These are phyloP conservation scores for Lepetodrilus schrolli DNA, from an alignment of 2,888 invertebrate genomes.

Conservation along the genomic window DNA sequence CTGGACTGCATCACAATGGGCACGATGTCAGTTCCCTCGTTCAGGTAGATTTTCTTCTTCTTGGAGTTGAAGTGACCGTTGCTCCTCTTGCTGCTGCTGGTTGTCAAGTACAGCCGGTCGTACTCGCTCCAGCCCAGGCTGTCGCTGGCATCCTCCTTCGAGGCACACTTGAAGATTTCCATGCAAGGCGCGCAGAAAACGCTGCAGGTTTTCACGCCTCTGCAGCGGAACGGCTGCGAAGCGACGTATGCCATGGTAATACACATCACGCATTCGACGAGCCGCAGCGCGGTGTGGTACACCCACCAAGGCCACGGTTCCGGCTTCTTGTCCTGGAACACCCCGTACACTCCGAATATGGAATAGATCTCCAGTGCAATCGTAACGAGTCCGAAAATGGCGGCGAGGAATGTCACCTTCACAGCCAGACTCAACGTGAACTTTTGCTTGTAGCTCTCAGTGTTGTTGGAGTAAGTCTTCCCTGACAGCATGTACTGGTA, in stretches of 20 bases:
- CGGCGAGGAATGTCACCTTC: slow-evolving; percentile 90
- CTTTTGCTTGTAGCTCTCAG: slow-evolving; percentile 64
- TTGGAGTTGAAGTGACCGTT: slow-evolving; percentile 15
- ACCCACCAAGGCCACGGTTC: slow-evolving; percentile 91
- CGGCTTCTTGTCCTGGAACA: slow-evolving; percentile 72
- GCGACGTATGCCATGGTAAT: slow-evolving; percentile 89
- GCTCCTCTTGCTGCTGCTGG: background rate
- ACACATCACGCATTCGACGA: slow-evolving; percentile 91
- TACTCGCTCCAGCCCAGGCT: slow-evolving; percentile 23
- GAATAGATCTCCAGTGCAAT: slow-evolving; percentile 90
- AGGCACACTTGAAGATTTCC: background rate
- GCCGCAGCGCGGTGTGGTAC: slow-evolving; percentile 88
- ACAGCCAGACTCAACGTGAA: slow-evolving; percentile 86
- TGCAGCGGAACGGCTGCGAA: slow-evolving; percentile 78
- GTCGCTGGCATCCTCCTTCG: background rate
- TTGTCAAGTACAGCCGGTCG: background rate
- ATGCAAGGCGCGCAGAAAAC: slow-evolving; percentile 23
- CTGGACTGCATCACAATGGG: slow-evolving; percentile 37
- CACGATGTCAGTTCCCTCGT: slow-evolving; percentile 31
- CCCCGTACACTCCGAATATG: slow-evolving; percentile 80
- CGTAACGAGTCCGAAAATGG: slow-evolving; percentile 87
- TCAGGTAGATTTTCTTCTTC: slow-evolving; percentile 29
- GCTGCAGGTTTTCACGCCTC: background rate
- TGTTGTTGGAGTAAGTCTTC: background rate
- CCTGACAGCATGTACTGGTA: slow-evolving; percentile 26